Evolutionary conservation across 2,113 vertebrate genomes (phyloP).

Genomic region (Stictonetta naevosa): DNA sequence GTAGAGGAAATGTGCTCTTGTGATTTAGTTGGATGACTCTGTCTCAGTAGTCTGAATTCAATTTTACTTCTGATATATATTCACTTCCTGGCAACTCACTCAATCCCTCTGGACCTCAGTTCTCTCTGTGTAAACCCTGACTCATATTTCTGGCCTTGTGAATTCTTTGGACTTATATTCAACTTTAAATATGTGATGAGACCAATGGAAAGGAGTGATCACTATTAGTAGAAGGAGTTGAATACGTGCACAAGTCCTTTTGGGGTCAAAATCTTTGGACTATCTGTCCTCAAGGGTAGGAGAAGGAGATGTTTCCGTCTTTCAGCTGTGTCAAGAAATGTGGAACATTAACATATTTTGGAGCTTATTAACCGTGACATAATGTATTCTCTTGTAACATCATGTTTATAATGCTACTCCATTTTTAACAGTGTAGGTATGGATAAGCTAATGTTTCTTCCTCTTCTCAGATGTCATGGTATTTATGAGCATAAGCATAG

Average conservation of each 20-base stretch:
- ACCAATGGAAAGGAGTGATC: background rate
- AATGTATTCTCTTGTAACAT: background rate
- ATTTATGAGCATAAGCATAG: background rate
- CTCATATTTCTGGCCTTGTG: background rate
- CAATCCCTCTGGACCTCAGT: background rate
- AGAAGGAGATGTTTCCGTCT: background rate
- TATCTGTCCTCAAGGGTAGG: background rate
- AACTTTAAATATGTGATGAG: background rate
- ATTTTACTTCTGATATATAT: constrained; percentile 8
- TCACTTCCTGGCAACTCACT: constrained; percentile 2
- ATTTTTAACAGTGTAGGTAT: background rate
- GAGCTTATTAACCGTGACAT: background rate
- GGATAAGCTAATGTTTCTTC: background rate
- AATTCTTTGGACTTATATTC: background rate
- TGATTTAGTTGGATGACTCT: background rate
- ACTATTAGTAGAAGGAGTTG: background rate
- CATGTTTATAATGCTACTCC: background rate
- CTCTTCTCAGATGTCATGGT: background rate
- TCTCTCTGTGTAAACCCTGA: background rate
- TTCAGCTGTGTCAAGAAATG: background rate
- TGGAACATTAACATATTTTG: background rate
- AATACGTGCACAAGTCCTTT: background rate
- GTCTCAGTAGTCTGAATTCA: constrained; percentile 11
- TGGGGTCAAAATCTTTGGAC: background rate
- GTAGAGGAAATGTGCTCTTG: background rate